Evolutionary conservation across 2,113 vertebrate genomes (phyloP).

Genomic region (Rhabdornis inornatus): DNA sequence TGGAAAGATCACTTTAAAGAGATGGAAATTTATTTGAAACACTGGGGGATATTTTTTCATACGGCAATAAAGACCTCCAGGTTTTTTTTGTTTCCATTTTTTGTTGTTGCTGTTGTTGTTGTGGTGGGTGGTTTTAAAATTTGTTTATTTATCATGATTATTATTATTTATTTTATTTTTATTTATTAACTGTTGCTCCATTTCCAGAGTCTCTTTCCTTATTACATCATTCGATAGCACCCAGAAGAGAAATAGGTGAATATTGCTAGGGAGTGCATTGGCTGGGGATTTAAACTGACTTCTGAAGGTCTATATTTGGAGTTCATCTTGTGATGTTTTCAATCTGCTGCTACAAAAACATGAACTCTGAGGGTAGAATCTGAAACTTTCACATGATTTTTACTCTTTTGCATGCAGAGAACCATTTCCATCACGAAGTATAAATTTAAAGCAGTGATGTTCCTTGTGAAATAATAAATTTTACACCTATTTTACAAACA

Average conservation of each 20-base stretch:
- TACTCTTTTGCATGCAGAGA: neutral
- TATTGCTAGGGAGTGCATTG: constrained; percentile 7
- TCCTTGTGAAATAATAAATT: neutral
- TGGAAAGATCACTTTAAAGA: constrained; percentile 13
- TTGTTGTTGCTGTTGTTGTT: neutral
- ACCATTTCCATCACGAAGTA: neutral
- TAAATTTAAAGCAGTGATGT: neutral
- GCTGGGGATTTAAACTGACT: constrained; percentile 20
- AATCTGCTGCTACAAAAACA: constrained; percentile 13
- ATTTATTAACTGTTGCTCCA: neutral
- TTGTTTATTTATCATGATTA: neutral
- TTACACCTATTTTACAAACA: neutral
- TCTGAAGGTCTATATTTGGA: neutral
- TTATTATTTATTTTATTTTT: neutral
- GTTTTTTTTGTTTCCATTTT: neutral
- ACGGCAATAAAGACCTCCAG: neutral
- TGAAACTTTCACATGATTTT: neutral
- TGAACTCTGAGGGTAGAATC: neutral
- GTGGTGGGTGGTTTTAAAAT: neutral
- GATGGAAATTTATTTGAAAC: constrained; percentile 36
- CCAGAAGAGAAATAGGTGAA: constrained; percentile 6
- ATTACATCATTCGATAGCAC: constrained; percentile 11
- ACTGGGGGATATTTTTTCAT: neutral
- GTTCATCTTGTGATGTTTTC: constrained; percentile 8
- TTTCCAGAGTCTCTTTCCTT: constrained; percentile 23